Percentiles rank a stretch among this genome's conserved stretches.
These are phyloP conservation scores for Drosophila obscura DNA, from an alignment of 1,140 invertebrate species.

Conservation along the genomic window DNA sequence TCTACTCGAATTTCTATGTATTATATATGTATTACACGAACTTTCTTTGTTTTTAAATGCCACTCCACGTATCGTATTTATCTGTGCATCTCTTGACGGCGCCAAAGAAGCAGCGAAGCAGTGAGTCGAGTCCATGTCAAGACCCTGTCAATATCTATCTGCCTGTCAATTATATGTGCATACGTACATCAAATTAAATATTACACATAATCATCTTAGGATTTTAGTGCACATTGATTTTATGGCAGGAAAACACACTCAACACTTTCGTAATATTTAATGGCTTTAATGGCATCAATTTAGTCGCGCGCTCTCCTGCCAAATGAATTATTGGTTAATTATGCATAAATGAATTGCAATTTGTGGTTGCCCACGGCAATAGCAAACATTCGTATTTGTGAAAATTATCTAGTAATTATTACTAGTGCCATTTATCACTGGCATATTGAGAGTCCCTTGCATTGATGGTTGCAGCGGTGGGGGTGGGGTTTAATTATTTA, in stretches of 20 bases:
- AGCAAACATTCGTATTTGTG: conserved; percentile 31
- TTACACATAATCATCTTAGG: conserved; percentile 1
- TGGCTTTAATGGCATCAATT: conserved; percentile 23
- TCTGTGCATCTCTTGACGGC: conserved; percentile 25
- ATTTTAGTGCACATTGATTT: conserved; percentile 8
- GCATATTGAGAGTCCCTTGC: no score
- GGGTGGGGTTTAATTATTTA: no score
- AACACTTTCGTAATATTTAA: conserved; percentile 34
- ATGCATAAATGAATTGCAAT: conserved; percentile 63
- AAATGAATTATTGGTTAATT: conserved; percentile 67
- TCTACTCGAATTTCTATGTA: background rate
- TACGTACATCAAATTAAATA: background rate
- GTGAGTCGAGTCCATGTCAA: conserved; percentile 36
- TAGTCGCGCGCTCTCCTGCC: conserved; percentile 12
- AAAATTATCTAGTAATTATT: background rate
- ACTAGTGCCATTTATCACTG: no score
- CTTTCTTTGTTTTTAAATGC: background rate
- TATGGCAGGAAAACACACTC: background rate
- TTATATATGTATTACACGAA: conserved; percentile 2
- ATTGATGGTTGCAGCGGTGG: no score
- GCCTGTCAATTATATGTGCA: background rate
- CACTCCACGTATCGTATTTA: conserved; percentile 1
- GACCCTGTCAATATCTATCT: background rate
- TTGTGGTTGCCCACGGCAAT: conserved; percentile 23
- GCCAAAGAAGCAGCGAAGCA: conserved; percentile 3